phyloP scores from a whole-genome alignment of 2,797 vertebrate species.

The Galaxias olidus region DNA sequence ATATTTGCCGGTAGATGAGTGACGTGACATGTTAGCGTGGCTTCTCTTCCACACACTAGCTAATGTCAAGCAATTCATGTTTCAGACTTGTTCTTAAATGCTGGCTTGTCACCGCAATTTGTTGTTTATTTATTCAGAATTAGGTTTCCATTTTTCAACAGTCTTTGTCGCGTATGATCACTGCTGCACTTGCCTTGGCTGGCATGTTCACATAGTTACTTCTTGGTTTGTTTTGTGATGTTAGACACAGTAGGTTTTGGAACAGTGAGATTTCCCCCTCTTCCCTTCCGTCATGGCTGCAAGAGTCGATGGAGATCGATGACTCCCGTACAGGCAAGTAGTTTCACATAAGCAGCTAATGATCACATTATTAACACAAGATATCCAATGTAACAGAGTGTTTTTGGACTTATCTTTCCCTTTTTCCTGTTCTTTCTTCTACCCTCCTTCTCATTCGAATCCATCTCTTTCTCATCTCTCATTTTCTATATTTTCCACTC shows the following conservation, averaged over 20 bases:
- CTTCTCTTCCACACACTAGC: too few species aligned
- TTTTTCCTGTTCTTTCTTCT: background rate
- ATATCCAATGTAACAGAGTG: background rate
- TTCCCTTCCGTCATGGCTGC: slow-evolving; percentile 81
- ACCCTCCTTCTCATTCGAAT: background rate
- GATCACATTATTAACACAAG: background rate
- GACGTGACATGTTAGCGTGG: too few species aligned
- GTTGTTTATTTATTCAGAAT: too few species aligned
- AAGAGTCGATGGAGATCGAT: slow-evolving; percentile 96
- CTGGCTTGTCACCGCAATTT: too few species aligned
- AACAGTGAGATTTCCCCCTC: slow-evolving; percentile 40
- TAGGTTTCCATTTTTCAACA: too few species aligned
- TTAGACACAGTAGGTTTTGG: slow-evolving; percentile 25
- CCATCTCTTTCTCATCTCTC: background rate
- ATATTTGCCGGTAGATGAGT: too few species aligned
- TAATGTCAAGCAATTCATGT: too few species aligned
- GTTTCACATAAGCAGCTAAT: background rate
- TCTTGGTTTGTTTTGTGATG: background rate
- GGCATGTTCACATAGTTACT: background rate
- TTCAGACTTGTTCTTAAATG: too few species aligned
- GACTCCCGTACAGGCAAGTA: slow-evolving; percentile 91
- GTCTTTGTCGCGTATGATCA: too few species aligned
- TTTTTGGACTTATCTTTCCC: background rate
- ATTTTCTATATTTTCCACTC: background rate
- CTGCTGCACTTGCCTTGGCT: background rate